Base-by-base conservation (phyloP, 37 sponge, comb jelly and placozoan genomes). In the Trichoplax adhaerens region DNA sequence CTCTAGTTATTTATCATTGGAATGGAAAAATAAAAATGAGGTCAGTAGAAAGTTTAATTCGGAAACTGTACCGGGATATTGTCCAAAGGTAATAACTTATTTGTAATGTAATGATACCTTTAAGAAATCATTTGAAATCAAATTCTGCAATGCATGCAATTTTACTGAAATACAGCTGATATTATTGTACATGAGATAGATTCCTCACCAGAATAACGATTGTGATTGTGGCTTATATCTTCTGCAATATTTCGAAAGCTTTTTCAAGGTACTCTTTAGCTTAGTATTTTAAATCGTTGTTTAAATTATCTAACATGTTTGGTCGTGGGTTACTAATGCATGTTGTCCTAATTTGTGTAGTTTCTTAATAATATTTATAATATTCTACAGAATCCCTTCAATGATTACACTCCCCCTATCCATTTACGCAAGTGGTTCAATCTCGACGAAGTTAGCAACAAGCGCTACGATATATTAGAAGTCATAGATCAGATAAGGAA, bases 141-240 rank as follows among this genome's bases (percentile, higher is more conserved):
- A 74, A 12, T 4, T 56, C 5, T 12, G 46, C 65, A 29, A 29
- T 29, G 29, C 29, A 29, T 29, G 29, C 29, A 29, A 29, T 29
- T 29, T 29, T 29, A 29, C 29, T 29, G 29, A 4, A 56, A 62
- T 63, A 53, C 48, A 52, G 73, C 58, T 46, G 65, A 12, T 48
- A 55, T 7, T 64, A 29, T 64, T 4, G 12, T 60, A 60, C 65
- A 74, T 63, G 75, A 74, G 75, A 74, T 65, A 88, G 88, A 74
- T 81, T 6, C 89, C 82, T n/a, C 73, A 77, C 0, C 94, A 94
- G 62, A 65, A 79, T 58, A 94, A 94, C 79, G 78, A 74, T 29
- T 88, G 78, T 6, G 94, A 94, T 64, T 94, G 94, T 79, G 94
- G 94, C 1, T 64, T 94, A 2, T 94, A 78, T 64, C 63, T 94